These are phyloP conservation scores for Drosophila gaucha DNA, from an alignment of 2,888 invertebrate species.

Conservation along the genomic window DNA sequence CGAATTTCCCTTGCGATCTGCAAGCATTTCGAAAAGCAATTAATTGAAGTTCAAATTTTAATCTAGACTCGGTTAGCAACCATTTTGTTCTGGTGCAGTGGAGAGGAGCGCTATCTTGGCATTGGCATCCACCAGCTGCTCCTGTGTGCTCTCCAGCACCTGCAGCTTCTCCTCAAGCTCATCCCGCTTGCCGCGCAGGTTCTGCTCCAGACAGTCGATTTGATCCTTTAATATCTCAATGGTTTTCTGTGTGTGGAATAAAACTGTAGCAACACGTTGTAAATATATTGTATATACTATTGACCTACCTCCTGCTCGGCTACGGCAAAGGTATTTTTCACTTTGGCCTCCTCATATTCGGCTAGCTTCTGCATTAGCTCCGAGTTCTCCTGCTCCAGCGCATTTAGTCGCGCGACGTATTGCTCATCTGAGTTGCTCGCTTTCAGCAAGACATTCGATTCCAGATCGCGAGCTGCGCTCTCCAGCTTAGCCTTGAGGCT, in stretches of 20 bases:
- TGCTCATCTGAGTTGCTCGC: slow-evolving; percentile 39
- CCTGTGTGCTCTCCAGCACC: slow-evolving; percentile 82
- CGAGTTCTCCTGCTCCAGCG: slow-evolving; percentile 79
- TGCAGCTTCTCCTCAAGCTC: slow-evolving; percentile 83
- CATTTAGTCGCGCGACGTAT: slow-evolving; percentile 31
- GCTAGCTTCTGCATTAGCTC: slow-evolving; percentile 79
- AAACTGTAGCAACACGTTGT: background rate
- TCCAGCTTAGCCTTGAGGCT: slow-evolving; percentile 57
- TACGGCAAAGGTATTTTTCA: slow-evolving; percentile 70
- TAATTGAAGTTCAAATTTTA: background rate
- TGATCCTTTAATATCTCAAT: slow-evolving; percentile 83
- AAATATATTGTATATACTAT: rapidly evolving
- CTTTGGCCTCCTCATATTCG: slow-evolving; percentile 71
- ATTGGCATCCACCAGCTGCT: slow-evolving; percentile 82
- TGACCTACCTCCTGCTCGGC: slow-evolving; percentile 81
- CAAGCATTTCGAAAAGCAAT: slow-evolving; percentile 13
- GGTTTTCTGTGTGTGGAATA: slow-evolving; percentile 65
- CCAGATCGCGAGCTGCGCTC: slow-evolving; percentile 26
- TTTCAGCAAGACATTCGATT: slow-evolving; percentile 9
- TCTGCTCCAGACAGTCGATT: slow-evolving; percentile 82
- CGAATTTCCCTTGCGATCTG: slow-evolving; percentile 88
- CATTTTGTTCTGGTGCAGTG: slow-evolving; percentile 73
- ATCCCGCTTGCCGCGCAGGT: slow-evolving; percentile 80
- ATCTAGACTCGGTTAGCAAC: slow-evolving; percentile 46
- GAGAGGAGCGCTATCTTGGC: slow-evolving; percentile 79